A percentile compares a stretch with the other conserved stretches of the same genome.
Evolutionary conservation across 2,888 invertebrate species (phyloP).

Genomic region (Caenorhabditis zanzibari): DNA sequence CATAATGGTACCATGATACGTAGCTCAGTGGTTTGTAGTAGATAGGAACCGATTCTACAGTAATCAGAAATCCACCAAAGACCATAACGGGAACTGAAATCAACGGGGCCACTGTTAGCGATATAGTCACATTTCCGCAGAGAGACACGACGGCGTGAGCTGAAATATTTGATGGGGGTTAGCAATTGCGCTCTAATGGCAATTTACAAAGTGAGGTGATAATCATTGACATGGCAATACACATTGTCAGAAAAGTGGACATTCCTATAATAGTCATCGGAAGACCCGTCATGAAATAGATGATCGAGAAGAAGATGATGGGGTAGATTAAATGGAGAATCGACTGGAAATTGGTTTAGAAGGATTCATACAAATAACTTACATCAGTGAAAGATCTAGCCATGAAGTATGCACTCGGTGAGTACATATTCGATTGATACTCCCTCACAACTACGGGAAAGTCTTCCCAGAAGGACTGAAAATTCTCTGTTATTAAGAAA

Average conservation of each 20-base stretch:
- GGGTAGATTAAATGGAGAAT: slow-evolving; percentile 92
- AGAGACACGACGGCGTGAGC: slow-evolving; percentile 66
- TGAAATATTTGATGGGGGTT: slow-evolving; percentile 14
- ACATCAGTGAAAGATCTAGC: slow-evolving; percentile 89
- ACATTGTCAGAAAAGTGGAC: slow-evolving; percentile 45
- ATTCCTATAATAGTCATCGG: slow-evolving; percentile 38
- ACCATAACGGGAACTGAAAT: slow-evolving; percentile 63
- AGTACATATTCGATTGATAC: slow-evolving; percentile 92
- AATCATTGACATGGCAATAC: slow-evolving; percentile 49
- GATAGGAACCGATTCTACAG: slow-evolving; percentile 74
- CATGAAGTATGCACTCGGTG: slow-evolving; percentile 88
- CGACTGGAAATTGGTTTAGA: slow-evolving; percentile 84
- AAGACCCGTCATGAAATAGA: slow-evolving; percentile 92
- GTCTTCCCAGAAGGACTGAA: slow-evolving; percentile 86
- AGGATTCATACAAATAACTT: background rate
- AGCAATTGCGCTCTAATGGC: too few species aligned
- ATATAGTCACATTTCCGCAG: slow-evolving; percentile 59
- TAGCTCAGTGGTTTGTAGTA: slow-evolving; percentile 83
- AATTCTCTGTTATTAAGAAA: background rate
- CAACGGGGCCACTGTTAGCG: slow-evolving; percentile 51
- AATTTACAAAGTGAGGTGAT: slow-evolving; percentile 49
- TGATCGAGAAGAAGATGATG: slow-evolving; percentile 89
- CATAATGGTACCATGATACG: slow-evolving; percentile 83
- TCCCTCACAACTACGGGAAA: slow-evolving; percentile 93
- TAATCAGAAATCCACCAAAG: slow-evolving; percentile 87